These are phyloP conservation scores for Gerris lacustris DNA, from an alignment of 2,888 invertebrate species.

Conservation along the genomic window DNA sequence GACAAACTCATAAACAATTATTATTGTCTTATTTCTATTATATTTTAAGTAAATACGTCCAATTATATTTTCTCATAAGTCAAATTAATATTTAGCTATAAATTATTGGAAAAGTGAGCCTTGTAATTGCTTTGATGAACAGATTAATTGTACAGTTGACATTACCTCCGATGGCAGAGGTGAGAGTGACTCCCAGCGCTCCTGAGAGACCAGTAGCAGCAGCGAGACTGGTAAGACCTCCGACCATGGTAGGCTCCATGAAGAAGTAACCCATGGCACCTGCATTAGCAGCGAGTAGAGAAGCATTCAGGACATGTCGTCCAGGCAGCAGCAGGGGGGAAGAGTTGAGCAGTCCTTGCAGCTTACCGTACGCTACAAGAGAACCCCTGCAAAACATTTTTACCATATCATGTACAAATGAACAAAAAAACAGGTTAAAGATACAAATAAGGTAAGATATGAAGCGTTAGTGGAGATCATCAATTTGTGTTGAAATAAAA, in stretches of 20 bases:
- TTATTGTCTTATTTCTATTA: too few relatives aligned
- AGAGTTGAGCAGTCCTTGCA: conserved; percentile 68
- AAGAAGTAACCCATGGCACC: conserved; percentile 62
- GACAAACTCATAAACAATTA: too few relatives aligned
- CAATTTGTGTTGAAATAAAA: not conserved
- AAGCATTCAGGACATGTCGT: conserved; percentile 61
- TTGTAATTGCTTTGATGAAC: too few relatives aligned
- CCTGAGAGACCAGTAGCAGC: conserved; percentile 65
- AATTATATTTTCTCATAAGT: too few relatives aligned
- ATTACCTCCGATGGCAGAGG: conserved; percentile 74
- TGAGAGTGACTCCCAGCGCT: conserved; percentile 74
- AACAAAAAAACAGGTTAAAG: not conserved
- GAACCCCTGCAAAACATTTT: conserved; percentile 53
- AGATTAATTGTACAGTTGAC: too few relatives aligned
- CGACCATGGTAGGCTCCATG: conserved; percentile 47
- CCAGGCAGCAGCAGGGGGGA: conserved; percentile 72
- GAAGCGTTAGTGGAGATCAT: too few relatives aligned
- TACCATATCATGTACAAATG: not conserved
- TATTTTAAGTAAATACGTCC: too few relatives aligned
- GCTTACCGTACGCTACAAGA: conserved; percentile 77
- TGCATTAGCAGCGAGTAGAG: conserved; percentile 54
- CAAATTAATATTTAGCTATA: too few relatives aligned
- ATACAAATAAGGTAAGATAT: not conserved
- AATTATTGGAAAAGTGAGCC: too few relatives aligned
- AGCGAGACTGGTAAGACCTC: conserved; percentile 60